Conservation (phyloP, 2,888 invertebrate species). For the Polymixis flavicincta region DNA sequence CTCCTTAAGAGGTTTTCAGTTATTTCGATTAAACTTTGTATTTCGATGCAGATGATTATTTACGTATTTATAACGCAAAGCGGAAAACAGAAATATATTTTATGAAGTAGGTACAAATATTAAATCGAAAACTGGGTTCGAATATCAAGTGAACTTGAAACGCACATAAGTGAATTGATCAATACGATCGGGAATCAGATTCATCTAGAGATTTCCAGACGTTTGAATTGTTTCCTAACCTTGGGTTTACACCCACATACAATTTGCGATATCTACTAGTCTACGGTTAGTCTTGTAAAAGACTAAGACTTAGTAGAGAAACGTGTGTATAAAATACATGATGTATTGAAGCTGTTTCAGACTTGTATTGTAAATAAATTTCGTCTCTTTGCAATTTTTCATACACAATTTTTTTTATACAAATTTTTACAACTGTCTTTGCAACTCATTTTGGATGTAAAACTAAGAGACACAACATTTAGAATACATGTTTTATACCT, state of each 20-base stretch:
- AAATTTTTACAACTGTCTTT: too few species aligned
- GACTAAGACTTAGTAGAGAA: neutral
- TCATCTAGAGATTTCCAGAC: neutral
- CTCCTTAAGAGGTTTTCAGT: neutral
- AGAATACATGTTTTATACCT: neutral
- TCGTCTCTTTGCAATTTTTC: neutral
- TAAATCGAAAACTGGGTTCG: neutral
- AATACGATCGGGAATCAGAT: neutral
- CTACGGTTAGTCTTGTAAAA: neutral
- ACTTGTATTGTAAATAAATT: neutral
- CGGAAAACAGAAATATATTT: neutral
- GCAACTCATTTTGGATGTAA: neutral
- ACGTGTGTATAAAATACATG: neutral
- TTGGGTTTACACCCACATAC: neutral
- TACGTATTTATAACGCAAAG: neutral
- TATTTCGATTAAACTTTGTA: neutral
- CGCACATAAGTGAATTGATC: neutral
- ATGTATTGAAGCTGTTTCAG: neutral
- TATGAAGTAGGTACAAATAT: neutral
- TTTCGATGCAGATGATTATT: neutral
- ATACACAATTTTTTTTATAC: too few species aligned
- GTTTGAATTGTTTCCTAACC: neutral
- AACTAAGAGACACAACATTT: neutral
- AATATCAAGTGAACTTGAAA: neutral
- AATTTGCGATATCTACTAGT: neutral